Evolutionary conservation across 2,888 invertebrate genomes (phyloP), one percentile per base, ranked within the genome.

Genomic region (Acleris cristana): DNA sequence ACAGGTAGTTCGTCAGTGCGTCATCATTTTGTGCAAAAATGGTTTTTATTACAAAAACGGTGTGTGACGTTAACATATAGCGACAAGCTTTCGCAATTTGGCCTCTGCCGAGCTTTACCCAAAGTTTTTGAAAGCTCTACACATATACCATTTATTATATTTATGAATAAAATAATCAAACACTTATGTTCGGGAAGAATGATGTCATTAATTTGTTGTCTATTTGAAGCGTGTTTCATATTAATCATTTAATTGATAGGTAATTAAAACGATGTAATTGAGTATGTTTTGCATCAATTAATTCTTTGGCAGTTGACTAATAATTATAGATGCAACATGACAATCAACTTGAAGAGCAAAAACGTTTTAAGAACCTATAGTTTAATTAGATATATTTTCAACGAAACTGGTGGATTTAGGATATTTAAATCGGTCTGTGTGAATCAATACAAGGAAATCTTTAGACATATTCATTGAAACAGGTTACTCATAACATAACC

Each of bases 31-130:
- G 73, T 73, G 71, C 70, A 70, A 63, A 70, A 73, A 65, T 68
- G 61, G 71, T 66, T 59, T 70, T 67, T 70, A 61, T 65, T 57
- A 52, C 56, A 76, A 77, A 76, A 79, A 79, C 78, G 74, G 77
- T 68, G 68, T 51, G 61, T 70, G 86, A 85, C 85, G 71, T 71
- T 60, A 75, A 86, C 74, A 82, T 79, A 86, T 86, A 79, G 76
- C 72, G 79, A 85, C 86, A 86, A 67, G 84, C 69, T 81, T 86
- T 85, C 76, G 81, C 84, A 83, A 84, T 86, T 84, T 77, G 76
- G 75, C 70, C 71, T 70, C 40, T 71, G 75, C 71, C 75, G 72
- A 65, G 56, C 70, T 71, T 23, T 58, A 48, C 56, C 54, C 58
- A 61, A 45, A 45, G 48, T 61, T 61, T 21, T 66, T 40, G 44